phyloP scores from a whole-genome alignment of 2,113 vertebrate genomes.

The Anser cygnoides region DNA sequence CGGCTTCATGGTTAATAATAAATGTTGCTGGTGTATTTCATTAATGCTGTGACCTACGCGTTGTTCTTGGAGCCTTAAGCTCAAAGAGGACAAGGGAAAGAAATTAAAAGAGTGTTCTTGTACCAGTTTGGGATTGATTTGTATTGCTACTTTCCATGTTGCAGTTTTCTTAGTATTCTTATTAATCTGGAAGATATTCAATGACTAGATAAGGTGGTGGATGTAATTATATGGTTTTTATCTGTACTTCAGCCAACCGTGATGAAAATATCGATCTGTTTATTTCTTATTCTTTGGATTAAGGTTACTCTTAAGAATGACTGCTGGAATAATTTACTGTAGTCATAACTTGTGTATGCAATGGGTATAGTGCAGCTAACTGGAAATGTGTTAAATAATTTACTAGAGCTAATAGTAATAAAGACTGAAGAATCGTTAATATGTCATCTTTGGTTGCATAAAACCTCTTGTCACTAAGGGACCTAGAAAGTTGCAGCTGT shows the following conservation, averaged over 20 bases:
- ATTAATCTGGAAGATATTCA: neutral
- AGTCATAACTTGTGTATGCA: neutral
- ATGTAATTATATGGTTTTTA: neutral
- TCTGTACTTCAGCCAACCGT: neutral
- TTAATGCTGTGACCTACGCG: neutral
- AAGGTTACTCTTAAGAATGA: neutral
- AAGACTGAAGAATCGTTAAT: neutral
- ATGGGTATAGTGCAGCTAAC: neutral
- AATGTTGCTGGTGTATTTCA: constrained; percentile 2
- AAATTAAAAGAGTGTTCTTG: neutral
- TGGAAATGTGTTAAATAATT: constrained; percentile 7
- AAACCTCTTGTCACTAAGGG: neutral
- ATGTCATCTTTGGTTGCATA: neutral
- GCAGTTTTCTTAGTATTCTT: neutral
- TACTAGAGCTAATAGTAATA: neutral
- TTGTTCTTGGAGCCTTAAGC: neutral
- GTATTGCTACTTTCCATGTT: neutral
- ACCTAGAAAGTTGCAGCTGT: neutral
- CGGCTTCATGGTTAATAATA: neutral
- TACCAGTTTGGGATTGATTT: neutral
- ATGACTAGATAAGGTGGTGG: neutral
- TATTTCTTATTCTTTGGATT: constrained; percentile 16
- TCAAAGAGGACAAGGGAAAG: neutral
- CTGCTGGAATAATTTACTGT: neutral
- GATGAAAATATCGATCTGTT: constrained; percentile 34